Evolutionary conservation across 1,140 invertebrate species (phyloP), one percentile per base, ranked within the genome.

Genomic region (Diprion similis): DNA sequence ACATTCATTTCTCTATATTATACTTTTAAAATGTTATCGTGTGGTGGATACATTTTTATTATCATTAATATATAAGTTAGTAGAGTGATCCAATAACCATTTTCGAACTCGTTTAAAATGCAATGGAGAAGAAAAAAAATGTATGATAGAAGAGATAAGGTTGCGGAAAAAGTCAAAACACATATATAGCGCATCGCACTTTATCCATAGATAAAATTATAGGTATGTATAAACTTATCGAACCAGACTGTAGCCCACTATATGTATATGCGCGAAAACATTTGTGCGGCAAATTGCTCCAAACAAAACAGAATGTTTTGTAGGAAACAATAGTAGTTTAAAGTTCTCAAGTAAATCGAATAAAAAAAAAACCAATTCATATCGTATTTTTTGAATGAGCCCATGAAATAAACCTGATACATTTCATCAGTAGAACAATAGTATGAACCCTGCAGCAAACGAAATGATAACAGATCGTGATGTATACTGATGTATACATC

Each of bases 1-100:
- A 3, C 24, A 37, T 37, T 37, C 24, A 37, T 37, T 37, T 37
- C 24, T 37, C 24, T 37, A 37, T 37, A 66, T 74, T 17, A 74
- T 72, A 64, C 68, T 69, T 19, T 66, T 66, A 75, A 79, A 75
- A 71, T 74, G 66, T 77, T 79, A 73, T 72, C 78, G 78, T 80
- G 79, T 80, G 51, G 51, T 59, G 79, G 79, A 80, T 80, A 80
- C 79, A 80, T 80, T 80, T 80, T 67, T 75, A 3, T 66, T 64
- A 11, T 19, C 37, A 15, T 45, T 68, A 15, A 68, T 9, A 68
- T 59, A 59, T 15, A 59, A 59, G 51, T 59, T 59, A 59, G 51
- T 59, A 17, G 7, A 17, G 51, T 17, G 11, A 59, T 59, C 8
- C 11, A 59, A 9, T 15, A 13, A 59, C 11, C 51, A 15, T 59